These are phyloP conservation scores for Trichoplusia ni DNA, from an alignment of 1,140 invertebrate genomes.

Conservation along the genomic window DNA sequence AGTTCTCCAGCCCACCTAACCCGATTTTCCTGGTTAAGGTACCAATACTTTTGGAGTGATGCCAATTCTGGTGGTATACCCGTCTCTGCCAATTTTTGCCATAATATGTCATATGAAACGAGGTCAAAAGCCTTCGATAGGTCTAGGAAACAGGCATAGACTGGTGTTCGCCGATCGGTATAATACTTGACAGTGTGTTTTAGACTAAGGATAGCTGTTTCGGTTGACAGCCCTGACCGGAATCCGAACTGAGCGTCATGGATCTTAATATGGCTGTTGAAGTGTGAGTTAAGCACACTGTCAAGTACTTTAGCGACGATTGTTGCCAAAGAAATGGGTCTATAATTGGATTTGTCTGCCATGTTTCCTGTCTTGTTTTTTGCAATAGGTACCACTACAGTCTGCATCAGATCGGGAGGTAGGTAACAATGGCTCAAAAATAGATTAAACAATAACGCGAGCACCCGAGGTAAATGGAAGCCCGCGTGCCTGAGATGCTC, in stretches of 20 bases:
- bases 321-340: slow-evolving; percentile 16
- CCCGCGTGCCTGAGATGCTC: slow-evolving; percentile 31
- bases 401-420: slow-evolving; percentile 12
- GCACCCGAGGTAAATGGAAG: slow-evolving; percentile 12
- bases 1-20: too few relatives aligned
- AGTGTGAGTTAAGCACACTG: slow-evolving; percentile 6
- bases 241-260: slow-evolving; percentile 19
- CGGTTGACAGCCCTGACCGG: too few relatives aligned
- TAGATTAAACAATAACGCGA: slow-evolving; percentile 13
- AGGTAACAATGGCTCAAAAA: slow-evolving; percentile 19
- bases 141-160: neutral
- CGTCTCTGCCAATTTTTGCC: too few relatives aligned
- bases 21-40: too few relatives aligned
- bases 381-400: slow-evolving; percentile 20
- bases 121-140: slow-evolving; percentile 16
- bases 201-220: neutral
- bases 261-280: neutral
- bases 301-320: slow-evolving; percentile 22
- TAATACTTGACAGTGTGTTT: slow-evolving; percentile 8
- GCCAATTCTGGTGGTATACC: too few relatives aligned
- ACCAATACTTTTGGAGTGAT: too few relatives aligned
- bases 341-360: slow-evolving; percentile 13
- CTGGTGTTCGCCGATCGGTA: too few relatives aligned
- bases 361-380: slow-evolving; percentile 29
- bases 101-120: neutral